phyloP scores from a whole-genome alignment of 2,888 invertebrate species.

The Tigriopus californicus region DNA sequence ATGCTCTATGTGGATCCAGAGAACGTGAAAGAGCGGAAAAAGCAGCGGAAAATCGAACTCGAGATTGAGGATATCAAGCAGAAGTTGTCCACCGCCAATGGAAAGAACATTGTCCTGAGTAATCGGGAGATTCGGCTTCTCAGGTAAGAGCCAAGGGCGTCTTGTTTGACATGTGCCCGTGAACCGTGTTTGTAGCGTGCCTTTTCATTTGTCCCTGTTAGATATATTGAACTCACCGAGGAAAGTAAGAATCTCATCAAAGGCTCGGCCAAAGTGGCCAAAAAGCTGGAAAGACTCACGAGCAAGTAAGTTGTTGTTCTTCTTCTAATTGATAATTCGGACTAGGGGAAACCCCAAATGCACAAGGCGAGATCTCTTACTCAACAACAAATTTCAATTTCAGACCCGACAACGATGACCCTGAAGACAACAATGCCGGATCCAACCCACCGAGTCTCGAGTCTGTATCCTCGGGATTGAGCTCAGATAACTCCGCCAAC shows the following conservation, averaged over 20 bases:
- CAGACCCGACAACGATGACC: constrained; percentile 17
- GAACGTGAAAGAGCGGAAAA: constrained; percentile 65
- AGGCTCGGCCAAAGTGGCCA: constrained; percentile 75
- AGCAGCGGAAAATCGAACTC: constrained; percentile 72
- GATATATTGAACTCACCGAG: constrained; percentile 73
- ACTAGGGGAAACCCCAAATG: neutral
- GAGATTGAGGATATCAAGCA: constrained; percentile 68
- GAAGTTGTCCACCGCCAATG: constrained; percentile 45
- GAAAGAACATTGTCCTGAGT: constrained; percentile 59
- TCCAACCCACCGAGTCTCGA: constrained; percentile 23
- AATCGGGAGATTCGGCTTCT: constrained; percentile 75
- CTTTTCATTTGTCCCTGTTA: constrained; percentile 22
- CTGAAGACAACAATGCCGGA: constrained; percentile 19
- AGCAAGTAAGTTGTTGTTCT: constrained; percentile 23
- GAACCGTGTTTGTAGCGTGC: constrained; percentile 10
- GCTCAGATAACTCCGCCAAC: too few relatives aligned
- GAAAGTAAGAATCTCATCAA: constrained; percentile 80
- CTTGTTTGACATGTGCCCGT: neutral
- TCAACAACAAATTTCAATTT: neutral
- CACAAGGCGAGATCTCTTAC: too few relatives aligned
- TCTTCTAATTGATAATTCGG: neutral
- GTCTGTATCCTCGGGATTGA: constrained; percentile 22
- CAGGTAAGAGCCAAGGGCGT: constrained; percentile 30
- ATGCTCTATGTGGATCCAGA: constrained; percentile 65
- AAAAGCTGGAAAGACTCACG: constrained; percentile 73